Percentiles rank a stretch among this genome's conserved stretches.
Conservation (phyloP, 1,140 invertebrate species). For the Drosophila ananassae region DNA sequence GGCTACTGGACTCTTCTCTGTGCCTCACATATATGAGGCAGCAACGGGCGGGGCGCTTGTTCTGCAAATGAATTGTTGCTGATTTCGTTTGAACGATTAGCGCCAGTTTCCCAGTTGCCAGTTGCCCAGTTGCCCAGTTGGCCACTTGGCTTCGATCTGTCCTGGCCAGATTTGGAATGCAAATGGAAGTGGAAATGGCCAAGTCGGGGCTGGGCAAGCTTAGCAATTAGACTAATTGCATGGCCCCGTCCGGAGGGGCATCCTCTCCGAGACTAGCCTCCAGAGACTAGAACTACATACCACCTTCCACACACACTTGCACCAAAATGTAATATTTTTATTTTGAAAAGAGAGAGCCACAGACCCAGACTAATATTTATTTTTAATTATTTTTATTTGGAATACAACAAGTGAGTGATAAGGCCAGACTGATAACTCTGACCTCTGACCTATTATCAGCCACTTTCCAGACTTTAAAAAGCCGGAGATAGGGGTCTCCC, state of each 20-base stretch:
- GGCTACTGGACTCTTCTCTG: not conserved
- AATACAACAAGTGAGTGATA: too few relatives aligned
- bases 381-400: too few relatives aligned
- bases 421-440: too few relatives aligned
- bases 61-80: slow-evolving; percentile 84
- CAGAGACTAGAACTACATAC: not conserved
- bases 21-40: not conserved
- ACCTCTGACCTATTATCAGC: too few relatives aligned
- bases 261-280: too few relatives aligned
- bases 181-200: slow-evolving; percentile 66
- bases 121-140: slow-evolving; percentile 22
- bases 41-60: slow-evolving; percentile 59
- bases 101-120: slow-evolving; percentile 27
- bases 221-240: slow-evolving; percentile 80
- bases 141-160: slow-evolving; percentile 15
- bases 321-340: too few relatives aligned
- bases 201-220: slow-evolving; percentile 47
- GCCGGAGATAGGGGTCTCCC: too few relatives aligned
- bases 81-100: slow-evolving; percentile 84
- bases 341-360: too few relatives aligned
- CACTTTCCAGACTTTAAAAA: too few relatives aligned
- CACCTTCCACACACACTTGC: not conserved
- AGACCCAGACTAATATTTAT: too few relatives aligned
- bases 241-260: slow-evolving; percentile 27
- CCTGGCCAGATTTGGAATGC: slow-evolving; percentile 41